These are phyloP conservation scores for Listrodromus nycthemerus DNA, from an alignment of 2,888 invertebrate species.

Conservation along the genomic window DNA sequence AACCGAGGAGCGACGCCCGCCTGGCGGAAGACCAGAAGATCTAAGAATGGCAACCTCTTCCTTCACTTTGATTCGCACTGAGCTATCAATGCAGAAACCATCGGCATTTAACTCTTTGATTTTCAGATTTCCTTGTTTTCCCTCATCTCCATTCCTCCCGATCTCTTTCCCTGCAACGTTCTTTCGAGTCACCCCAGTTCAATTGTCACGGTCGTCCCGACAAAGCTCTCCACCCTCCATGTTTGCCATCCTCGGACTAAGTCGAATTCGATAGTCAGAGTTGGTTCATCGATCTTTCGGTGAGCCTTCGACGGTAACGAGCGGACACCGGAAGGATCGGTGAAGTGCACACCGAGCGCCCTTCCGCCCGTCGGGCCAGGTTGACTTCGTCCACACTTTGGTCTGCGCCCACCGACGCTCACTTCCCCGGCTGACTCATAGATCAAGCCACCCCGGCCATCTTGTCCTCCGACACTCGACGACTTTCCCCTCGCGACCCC, in stretches of 20 bases:
- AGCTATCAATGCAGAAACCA: neutral
- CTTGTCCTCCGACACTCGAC: slow-evolving; percentile 23
- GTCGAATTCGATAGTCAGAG: slow-evolving; percentile 45
- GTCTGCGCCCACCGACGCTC: slow-evolving; percentile 72
- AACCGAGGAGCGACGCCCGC: neutral
- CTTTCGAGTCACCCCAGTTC: slow-evolving; percentile 4
- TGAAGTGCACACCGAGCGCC: neutral
- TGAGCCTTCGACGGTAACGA: slow-evolving; percentile 19
- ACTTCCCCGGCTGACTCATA: slow-evolving; percentile 80
- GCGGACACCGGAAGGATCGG: slow-evolving; percentile 30
- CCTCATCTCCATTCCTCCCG: neutral
- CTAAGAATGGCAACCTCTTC: slow-evolving; percentile 28
- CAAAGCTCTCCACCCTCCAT: neutral
- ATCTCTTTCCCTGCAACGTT: neutral
- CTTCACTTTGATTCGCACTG: slow-evolving; percentile 9
- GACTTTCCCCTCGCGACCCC: slow-evolving; percentile 9
- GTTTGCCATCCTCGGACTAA: slow-evolving; percentile 18
- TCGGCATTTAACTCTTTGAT: slow-evolving; percentile 10
- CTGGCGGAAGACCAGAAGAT: slow-evolving; percentile 14
- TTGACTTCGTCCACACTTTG: slow-evolving; percentile 66
- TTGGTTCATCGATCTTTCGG: slow-evolving; percentile 31
- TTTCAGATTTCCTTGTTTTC: slow-evolving; percentile 18
- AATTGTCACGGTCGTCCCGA: neutral
- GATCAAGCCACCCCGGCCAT: slow-evolving; percentile 73
- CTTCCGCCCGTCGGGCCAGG: slow-evolving; percentile 11